Percentiles rank a stretch among this genome's conserved stretches.
phyloP scores from a whole-genome alignment of 2,888 invertebrate species.

The Tetheella fluctuosa region DNA sequence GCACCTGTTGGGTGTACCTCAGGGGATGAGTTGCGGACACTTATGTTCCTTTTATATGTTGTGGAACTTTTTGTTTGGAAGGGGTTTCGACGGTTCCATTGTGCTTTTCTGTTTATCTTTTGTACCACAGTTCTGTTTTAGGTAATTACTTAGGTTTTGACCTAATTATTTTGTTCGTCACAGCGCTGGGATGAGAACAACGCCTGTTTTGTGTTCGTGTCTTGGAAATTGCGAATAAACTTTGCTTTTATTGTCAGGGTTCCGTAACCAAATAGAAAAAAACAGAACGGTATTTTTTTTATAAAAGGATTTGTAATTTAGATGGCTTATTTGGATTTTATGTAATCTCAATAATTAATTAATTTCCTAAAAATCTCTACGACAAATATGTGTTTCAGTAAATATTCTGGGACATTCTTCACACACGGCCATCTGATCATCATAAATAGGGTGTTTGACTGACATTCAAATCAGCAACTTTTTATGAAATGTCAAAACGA shows the following conservation, averaged over 20 bases:
- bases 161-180: conserved; percentile 7
- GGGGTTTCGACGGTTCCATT: conserved; percentile 32
- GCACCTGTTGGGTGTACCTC: conserved; percentile 43
- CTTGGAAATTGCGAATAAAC: conserved; percentile 2
- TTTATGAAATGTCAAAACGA: too few relatives aligned
- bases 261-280: too few relatives aligned
- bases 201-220: neutral
- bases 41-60: conserved; percentile 41
- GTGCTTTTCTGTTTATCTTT: conserved; percentile 5
- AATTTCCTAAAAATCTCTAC: too few relatives aligned
- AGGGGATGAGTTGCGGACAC: conserved; percentile 36
- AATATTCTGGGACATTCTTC: too few relatives aligned
- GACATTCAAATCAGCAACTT: too few relatives aligned
- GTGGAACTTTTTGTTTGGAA: conserved; percentile 43
- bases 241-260: neutral
- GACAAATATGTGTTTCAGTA: too few relatives aligned
- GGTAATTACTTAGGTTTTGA: conserved; percentile 8
- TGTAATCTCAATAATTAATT: too few relatives aligned
- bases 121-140: neutral
- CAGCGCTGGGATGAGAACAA: neutral
- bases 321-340: too few relatives aligned
- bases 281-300: too few relatives aligned
- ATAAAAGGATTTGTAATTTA: too few relatives aligned
- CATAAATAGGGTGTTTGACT: too few relatives aligned
- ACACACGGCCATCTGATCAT: too few relatives aligned